Conservation (phyloP, 2,797 vertebrate genomes). For the Eospalax fontanierii region DNA sequence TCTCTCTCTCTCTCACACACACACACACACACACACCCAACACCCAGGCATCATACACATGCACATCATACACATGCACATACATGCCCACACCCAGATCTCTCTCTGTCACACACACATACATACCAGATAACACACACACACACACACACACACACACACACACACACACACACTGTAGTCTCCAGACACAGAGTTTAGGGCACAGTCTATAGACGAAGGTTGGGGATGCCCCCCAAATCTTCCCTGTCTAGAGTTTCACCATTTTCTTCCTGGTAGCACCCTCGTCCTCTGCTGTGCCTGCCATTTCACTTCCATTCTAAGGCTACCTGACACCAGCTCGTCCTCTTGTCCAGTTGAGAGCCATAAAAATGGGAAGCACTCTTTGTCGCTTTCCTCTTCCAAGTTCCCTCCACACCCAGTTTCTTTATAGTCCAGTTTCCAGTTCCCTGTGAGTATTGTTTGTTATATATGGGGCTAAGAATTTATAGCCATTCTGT, state of each 20-base stretch:
- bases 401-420: neutral
- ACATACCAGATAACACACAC: too few species aligned
- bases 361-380: neutral
- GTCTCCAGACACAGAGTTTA: neutral
- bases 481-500: neutral
- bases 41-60: neutral
- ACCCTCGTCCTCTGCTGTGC: neutral
- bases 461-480: neutral
- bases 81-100: too few species aligned
- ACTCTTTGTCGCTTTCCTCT: neutral
- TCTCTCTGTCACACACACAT: too few species aligned
- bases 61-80: too few species aligned
- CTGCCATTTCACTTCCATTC: neutral
- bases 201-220: neutral
- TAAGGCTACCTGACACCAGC: fast-evolving
- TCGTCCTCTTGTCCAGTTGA: neutral
- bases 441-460: neutral
- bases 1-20: too few species aligned
- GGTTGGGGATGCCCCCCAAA: neutral
- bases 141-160: neutral
- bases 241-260: neutral
- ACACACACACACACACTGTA: too few species aligned
- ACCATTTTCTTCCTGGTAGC: fast-evolving
- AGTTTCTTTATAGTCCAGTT: neutral
- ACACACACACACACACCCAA: too few species aligned